A percentile compares a stretch with the other conserved stretches of the same genome.
Conservation (phyloP, 2,888 invertebrate genomes). For the Eilema depressum region DNA sequence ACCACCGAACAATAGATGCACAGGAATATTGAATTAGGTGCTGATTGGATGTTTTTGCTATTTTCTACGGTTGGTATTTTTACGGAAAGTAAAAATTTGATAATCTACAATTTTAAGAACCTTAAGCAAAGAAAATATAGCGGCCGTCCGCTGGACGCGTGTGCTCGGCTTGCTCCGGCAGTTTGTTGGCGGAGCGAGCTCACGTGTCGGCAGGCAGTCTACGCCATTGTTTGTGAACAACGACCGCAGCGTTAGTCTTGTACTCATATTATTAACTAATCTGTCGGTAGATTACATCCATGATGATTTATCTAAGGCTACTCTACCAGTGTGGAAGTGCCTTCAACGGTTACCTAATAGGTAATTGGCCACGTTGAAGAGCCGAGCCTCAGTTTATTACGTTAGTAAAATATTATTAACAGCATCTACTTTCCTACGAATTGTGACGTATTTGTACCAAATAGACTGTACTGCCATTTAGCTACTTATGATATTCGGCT, state of each 20-base stretch:
- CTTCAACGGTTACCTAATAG: too few species aligned
- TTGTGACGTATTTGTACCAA: too few species aligned
- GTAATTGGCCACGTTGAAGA: neutral
- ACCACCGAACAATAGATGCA: too few species aligned
- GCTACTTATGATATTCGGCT: too few species aligned
- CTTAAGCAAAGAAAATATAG: too few species aligned
- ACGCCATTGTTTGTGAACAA: conserved; percentile 27
- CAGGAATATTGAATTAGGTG: too few species aligned
- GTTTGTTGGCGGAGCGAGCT: conserved; percentile 42
- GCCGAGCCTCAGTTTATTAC: neutral
- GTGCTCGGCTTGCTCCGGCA: neutral
- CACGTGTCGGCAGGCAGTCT: conserved; percentile 44
- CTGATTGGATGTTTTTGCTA: too few species aligned
- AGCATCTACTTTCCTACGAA: too few species aligned
- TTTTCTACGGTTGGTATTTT: too few species aligned
- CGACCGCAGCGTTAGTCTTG: conserved; percentile 10
- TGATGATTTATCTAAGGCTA: neutral
- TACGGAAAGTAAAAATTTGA: too few species aligned
- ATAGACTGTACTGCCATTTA: too few species aligned
- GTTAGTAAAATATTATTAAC: too few species aligned
- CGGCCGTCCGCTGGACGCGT: conserved; percentile 10
- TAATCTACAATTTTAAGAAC: neutral
- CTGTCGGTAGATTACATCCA: conserved; percentile 6
- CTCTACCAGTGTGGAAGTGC: neutral
- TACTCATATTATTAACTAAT: conserved; percentile 22